A percentile compares a stretch with the other conserved stretches of the same genome.
Conservation (phyloP, 2,797 vertebrate species). For the Eulemur mongoz region DNA sequence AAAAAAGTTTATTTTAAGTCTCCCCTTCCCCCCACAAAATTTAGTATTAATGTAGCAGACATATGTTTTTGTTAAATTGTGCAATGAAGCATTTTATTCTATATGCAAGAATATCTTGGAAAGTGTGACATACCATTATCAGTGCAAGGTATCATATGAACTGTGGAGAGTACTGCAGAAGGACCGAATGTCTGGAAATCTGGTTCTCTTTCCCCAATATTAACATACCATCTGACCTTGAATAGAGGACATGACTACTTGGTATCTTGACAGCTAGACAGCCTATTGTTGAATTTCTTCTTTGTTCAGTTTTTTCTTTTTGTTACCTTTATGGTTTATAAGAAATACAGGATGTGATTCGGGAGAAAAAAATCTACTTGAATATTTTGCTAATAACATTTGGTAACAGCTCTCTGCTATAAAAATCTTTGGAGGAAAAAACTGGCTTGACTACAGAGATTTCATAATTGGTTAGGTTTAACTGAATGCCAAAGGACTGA, state of each 20-base stretch:
- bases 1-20: constrained; percentile 38
- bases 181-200: not conserved
- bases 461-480: constrained; percentile 70
- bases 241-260: constrained; percentile 48
- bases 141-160: constrained; percentile 1
- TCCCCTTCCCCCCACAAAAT: not conserved
- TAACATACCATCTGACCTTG: constrained; percentile 65
- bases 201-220: constrained; percentile 23
- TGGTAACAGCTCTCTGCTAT: constrained; percentile 47
- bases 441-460: constrained; percentile 36
- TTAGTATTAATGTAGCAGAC: constrained; percentile 16
- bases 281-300: constrained; percentile 50
- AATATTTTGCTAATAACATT: constrained; percentile 62
- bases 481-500: constrained; percentile 52
- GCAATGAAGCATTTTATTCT: constrained; percentile 10
- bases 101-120: not conserved
- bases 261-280: not conserved
- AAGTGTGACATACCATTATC: not conserved
- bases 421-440: constrained; percentile 43
- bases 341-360: constrained; percentile 55
- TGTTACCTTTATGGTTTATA: not conserved
- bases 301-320: not conserved
- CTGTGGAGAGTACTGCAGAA: not conserved
- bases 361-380: constrained; percentile 30
- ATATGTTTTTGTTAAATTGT: constrained; percentile 48